These are phyloP conservation scores for Amphiprion clarkii DNA, from an alignment of 2,797 vertebrate species.

Conservation along the genomic window DNA sequence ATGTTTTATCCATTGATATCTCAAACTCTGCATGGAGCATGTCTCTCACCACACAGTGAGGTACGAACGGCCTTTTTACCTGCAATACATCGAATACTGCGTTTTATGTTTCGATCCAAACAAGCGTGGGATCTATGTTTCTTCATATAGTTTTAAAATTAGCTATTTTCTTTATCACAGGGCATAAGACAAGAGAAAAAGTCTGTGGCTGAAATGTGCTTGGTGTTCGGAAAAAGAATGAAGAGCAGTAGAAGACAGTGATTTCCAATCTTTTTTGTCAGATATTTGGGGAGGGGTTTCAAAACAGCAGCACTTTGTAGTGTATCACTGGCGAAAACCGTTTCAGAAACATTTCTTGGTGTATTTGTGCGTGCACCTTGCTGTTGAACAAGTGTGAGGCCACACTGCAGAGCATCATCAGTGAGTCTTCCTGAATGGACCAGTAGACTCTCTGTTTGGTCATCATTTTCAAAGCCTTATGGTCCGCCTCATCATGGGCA, in stretches of 20 bases:
- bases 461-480: conserved; percentile 92
- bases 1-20: conserved; percentile 95
- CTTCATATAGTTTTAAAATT: too few relatives aligned
- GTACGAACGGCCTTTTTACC: conserved; percentile 92
- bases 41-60: conserved; percentile 94
- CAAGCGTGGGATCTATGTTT: not conserved
- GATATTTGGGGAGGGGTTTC: too few relatives aligned
- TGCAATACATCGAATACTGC: conserved; percentile 57
- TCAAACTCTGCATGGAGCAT: conserved; percentile 92
- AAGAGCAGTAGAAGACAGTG: too few relatives aligned
- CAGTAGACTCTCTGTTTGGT: conserved; percentile 93
- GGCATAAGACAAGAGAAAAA: too few relatives aligned
- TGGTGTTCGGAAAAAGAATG: too few relatives aligned
- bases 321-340: too few relatives aligned
- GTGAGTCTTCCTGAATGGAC: conserved; percentile 92
- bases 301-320: too few relatives aligned
- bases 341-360: not conserved
- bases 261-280: too few relatives aligned
- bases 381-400: conserved; percentile 93
- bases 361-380: conserved; percentile 85
- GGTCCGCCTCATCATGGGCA: conserved; percentile 92
- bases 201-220: too few relatives aligned
- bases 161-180: too few relatives aligned
- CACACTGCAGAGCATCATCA: conserved; percentile 95
- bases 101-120: not conserved